Conservation (phyloP, 2,888 invertebrate genomes). For the Galerucella calmariensis region DNA sequence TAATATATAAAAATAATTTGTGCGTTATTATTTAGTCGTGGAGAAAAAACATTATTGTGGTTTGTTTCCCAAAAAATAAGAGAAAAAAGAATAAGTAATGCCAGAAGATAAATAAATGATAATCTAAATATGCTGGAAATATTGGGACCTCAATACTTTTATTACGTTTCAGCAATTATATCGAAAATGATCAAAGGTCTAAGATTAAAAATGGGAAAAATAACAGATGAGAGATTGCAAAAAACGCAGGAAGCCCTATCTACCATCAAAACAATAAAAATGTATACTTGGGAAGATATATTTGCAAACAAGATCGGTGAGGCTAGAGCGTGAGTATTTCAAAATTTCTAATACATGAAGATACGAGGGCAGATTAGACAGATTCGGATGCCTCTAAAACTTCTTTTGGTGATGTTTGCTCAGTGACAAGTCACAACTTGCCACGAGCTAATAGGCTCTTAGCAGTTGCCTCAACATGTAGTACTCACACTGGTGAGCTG, state of each 20-base stretch:
- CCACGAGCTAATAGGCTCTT: too few relatives aligned
- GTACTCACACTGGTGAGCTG: too few relatives aligned
- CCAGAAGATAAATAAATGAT: conserved; percentile 45
- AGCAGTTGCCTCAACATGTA: too few relatives aligned
- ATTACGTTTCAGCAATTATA: conserved; percentile 38
- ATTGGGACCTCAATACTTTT: neutral
- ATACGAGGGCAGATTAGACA: too few relatives aligned
- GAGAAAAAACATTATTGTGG: too few relatives aligned
- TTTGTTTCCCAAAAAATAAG: too few relatives aligned
- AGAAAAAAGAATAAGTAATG: too few relatives aligned
- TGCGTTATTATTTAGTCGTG: too few relatives aligned
- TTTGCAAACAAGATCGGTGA: conserved; percentile 67
- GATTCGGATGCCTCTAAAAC: too few relatives aligned
- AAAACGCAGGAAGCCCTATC: conserved; percentile 55
- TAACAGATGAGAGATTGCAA: conserved; percentile 55
- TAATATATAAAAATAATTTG: too few relatives aligned
- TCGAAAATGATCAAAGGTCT: conserved; percentile 46
- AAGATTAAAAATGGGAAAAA: conserved; percentile 55
- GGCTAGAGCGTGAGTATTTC: conserved; percentile 56
- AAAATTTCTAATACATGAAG: neutral
- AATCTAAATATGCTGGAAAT: neutral
- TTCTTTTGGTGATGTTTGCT: too few relatives aligned
- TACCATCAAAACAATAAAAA: conserved; percentile 56
- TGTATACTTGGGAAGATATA: conserved; percentile 57
- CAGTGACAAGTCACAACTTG: too few relatives aligned